Evolutionary conservation across 2,113 vertebrate genomes (phyloP), one percentile per base, ranked within the genome.

Genomic region (Cyphomyrus plagiostoma): DNA sequence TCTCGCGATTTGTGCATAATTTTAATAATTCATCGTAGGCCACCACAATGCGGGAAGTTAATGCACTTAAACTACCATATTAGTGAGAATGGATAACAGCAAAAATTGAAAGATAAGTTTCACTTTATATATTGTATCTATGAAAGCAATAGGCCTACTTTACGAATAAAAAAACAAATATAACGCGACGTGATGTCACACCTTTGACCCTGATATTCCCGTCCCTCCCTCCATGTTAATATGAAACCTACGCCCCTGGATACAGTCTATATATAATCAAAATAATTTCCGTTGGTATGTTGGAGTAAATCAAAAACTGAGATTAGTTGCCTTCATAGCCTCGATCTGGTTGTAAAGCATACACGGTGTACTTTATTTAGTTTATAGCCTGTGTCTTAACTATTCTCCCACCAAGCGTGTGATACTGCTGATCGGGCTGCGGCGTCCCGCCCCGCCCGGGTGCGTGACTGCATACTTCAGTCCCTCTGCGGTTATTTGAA

Each of bases 401-500:
- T 83, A 74, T 58, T 88, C 53, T 56, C 66, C 56, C 86, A 35
- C 48, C 15, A 50, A 77, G 87, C 35, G 58, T 58, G 74, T 56
- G 66, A 70, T 46, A 66, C 26, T 82, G 87, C 70, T 88, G 50
- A 30, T 53, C 91, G 93, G 91, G 45, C 91, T 91, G 92, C 35
- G 74, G 92, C 92, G 91, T 88, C 88, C 89, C 13, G 87, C 90
- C 83, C 90, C 74, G 88, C 89, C 89, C 90, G 82, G 89, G 30
- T 91, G 92, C 92, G 92, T 93, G 91, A 93, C 90, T 92, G 82
- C 80, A 86, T 84, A 86, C 88, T 90, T 89, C 89, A 90, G 90
- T 89, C 91, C 92, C 93, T 91, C 93, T 92, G 86, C 91, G 94
- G 93, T 94, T 95, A 95, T 95, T 95, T 95, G 94, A 94, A 94